Percentiles rank a stretch among this genome's conserved stretches.
Conservation (phyloP, 2,888 invertebrate genomes). For the Microplitis deprimator region DNA sequence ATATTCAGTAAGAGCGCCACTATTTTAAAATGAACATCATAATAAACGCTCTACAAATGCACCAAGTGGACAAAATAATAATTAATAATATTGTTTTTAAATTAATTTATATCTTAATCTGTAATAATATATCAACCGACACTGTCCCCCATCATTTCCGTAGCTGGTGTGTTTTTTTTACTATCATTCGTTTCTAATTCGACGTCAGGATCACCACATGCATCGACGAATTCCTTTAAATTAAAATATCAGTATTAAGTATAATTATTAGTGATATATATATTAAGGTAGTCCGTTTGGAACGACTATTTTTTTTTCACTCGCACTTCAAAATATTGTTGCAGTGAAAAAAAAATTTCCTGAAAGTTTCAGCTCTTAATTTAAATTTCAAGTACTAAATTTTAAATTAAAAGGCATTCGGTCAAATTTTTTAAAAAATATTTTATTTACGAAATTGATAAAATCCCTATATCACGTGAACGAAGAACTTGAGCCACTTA, state of each 20-base stretch:
- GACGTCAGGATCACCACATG: conserved; percentile 61
- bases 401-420: no score
- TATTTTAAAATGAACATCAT: conserved; percentile 6
- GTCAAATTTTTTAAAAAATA: no score
- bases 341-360: no score
- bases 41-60: conserved; percentile 30
- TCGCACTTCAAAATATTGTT: no score
- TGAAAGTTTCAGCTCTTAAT: no score
- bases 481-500: no score
- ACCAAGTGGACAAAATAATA: conserved; percentile 38
- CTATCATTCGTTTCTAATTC: conserved; percentile 53
- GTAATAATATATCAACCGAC: conserved; percentile 62
- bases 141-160: conserved; percentile 67
- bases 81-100: conserved; percentile 39
- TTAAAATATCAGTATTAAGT: conserved; percentile 30
- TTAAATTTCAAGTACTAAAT: no score
- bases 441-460: no score
- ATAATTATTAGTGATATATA: neutral
- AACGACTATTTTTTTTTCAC: no score
- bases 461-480: no score
- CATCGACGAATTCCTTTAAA: conserved; percentile 69
- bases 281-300: no score
- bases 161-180: conserved; percentile 57
- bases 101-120: neutral
- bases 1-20: conserved; percentile 54